These are phyloP conservation scores for Ctenodactylus gundi DNA, from an alignment of 2,113 vertebrate genomes.

Conservation along the genomic window DNA sequence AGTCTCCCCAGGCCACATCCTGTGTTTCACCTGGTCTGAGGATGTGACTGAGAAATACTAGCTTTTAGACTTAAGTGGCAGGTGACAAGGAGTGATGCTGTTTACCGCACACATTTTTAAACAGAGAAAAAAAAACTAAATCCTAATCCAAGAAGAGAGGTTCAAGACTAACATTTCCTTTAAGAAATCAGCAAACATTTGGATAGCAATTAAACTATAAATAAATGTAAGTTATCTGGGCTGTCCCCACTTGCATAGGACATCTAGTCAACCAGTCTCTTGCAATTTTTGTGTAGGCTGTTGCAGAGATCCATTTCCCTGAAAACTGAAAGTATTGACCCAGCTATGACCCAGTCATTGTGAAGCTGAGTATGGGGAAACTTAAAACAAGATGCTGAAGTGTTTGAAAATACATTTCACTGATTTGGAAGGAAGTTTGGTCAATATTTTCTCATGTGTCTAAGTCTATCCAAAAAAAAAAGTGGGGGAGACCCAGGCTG, in stretches of 20 bases:
- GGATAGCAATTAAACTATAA: constrained; percentile 8
- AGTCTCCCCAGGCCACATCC: neutral
- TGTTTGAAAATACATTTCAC: constrained; percentile 3
- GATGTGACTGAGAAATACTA: neutral
- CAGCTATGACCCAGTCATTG: neutral
- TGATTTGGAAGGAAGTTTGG: constrained; percentile 26
- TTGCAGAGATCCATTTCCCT: neutral
- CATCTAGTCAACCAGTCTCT: neutral
- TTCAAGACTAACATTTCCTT: neutral
- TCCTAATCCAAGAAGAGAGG: neutral
- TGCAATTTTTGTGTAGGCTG: neutral
- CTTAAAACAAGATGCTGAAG: neutral
- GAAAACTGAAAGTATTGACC: neutral
- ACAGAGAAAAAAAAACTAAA: neutral
- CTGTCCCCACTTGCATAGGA: neutral
- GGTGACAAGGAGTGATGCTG: neutral
- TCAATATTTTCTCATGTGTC: neutral
- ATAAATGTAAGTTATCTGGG: neutral
- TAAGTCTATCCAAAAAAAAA: constrained; percentile 30
- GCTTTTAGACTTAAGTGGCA: neutral
- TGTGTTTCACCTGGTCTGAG: neutral
- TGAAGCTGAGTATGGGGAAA: neutral
- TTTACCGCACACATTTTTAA: neutral
- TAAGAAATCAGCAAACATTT: constrained; percentile 39
- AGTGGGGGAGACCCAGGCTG: neutral